phyloP scores from a whole-genome alignment of 64 coral and sea anemone species.

The Pocillopora verrucosa region DNA sequence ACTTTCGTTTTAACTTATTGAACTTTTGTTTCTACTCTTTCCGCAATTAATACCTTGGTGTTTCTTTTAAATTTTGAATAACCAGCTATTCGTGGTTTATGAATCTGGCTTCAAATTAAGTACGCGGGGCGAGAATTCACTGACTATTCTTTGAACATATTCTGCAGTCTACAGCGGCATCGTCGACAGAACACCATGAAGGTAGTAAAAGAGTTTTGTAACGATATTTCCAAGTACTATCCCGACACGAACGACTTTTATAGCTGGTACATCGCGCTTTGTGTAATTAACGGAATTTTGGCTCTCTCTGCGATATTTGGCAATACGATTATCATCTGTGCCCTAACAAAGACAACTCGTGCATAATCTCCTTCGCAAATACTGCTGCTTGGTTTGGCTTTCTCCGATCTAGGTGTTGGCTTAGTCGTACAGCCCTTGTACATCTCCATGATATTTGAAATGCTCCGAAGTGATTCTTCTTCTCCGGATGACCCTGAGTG shows the following conservation, averaged over 20 bases:
- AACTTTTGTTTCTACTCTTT: too few species aligned
- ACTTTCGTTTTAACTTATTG: too few species aligned
- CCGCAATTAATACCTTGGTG: too few species aligned
- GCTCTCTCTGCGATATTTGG: neutral
- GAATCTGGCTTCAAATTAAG: neutral
- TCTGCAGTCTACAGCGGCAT: neutral
- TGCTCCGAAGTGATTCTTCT: too few species aligned
- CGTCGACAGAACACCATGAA: neutral
- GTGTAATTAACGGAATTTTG: neutral
- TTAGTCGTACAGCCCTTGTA: conserved; percentile 19
- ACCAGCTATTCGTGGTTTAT: neutral
- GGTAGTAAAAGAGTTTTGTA: neutral
- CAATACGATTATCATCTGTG: conserved; percentile 13
- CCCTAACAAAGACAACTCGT: neutral
- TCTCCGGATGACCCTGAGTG: too few species aligned
- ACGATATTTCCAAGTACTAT: conserved; percentile 18
- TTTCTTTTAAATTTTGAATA: too few species aligned
- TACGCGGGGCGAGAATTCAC: neutral
- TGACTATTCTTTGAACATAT: neutral
- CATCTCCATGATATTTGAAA: too few species aligned
- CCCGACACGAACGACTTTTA: neutral
- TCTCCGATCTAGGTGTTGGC: conserved; percentile 26
- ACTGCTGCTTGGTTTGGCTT: conserved; percentile 30
- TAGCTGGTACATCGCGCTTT: neutral
- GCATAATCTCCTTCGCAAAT: conserved; percentile 1